Conservation (phyloP, 2,797 vertebrate genomes). For the Lerista edwardsae region DNA sequence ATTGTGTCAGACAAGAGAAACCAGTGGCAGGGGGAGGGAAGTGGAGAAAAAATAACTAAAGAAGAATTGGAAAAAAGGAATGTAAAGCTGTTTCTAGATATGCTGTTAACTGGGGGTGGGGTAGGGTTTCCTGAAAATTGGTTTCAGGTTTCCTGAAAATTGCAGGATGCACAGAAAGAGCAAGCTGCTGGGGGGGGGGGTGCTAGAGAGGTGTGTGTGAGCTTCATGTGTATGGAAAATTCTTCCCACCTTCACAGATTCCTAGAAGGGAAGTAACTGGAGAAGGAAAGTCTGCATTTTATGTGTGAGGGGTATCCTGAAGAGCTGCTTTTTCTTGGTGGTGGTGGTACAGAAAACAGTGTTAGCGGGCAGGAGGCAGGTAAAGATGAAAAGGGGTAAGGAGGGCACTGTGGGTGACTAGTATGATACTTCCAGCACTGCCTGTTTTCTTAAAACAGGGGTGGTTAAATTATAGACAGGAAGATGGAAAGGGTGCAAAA, state of each 20-base stretch:
- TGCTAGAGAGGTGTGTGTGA: too few species aligned
- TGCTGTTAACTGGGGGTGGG: too few species aligned
- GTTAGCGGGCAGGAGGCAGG: not conserved
- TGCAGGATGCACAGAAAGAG: not conserved
- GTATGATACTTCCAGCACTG: too few species aligned
- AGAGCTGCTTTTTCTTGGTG: not conserved
- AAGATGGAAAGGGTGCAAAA: too few species aligned
- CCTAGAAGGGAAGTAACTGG: not conserved
- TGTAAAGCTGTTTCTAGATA: not conserved
- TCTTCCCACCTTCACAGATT: not conserved
- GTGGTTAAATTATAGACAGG: too few species aligned
- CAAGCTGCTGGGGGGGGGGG: too few species aligned
- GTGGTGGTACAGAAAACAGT: too few species aligned
- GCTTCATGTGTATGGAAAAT: not conserved
- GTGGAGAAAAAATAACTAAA: not conserved
- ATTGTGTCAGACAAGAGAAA: not conserved
- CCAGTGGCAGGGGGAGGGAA: too few species aligned
- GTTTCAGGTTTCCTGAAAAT: too few species aligned
- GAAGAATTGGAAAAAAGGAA: not conserved
- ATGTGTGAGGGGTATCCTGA: not conserved
- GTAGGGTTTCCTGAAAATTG: too few species aligned
- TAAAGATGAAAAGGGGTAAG: not conserved
- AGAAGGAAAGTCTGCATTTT: not conserved
- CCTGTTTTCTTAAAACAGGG: too few species aligned
- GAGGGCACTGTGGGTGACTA: too few species aligned